Evolutionary conservation across 2,888 invertebrate genomes (phyloP).

Genomic region (Cosmia pyralina): DNA sequence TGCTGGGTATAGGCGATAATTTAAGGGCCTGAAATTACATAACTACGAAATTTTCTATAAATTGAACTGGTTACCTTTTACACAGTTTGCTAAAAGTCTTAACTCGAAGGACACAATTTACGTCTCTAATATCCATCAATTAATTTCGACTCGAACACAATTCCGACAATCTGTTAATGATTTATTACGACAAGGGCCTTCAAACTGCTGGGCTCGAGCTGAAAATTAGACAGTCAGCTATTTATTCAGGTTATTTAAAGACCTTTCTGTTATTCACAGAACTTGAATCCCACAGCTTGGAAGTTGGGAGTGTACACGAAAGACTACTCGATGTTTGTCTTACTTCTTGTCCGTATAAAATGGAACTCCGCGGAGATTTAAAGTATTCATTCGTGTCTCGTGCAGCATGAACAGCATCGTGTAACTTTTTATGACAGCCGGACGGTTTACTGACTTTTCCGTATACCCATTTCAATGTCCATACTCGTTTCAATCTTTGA

Average conservation of each 20-base stretch:
- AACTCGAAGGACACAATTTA: slow-evolving; percentile 42
- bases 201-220: slow-evolving; percentile 22
- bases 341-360: slow-evolving; percentile 43
- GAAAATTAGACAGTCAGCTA: slow-evolving; percentile 25
- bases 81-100: slow-evolving; percentile 29
- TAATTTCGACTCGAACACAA: slow-evolving; percentile 52
- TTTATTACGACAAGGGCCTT: slow-evolving; percentile 52
- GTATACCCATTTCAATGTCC: slow-evolving; percentile 69
- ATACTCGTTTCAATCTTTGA: slow-evolving; percentile 64
- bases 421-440: slow-evolving; percentile 68
- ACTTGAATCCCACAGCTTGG: slow-evolving; percentile 30
- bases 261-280: slow-evolving; percentile 28
- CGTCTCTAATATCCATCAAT: slow-evolving; percentile 61
- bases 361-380: slow-evolving; percentile 52
- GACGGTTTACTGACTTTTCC: slow-evolving; percentile 58
- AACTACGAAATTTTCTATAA: background rate
- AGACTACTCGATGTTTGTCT: slow-evolving; percentile 52
- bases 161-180: slow-evolving; percentile 57
- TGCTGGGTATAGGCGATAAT: too few relatives aligned
- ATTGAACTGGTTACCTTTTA: slow-evolving; percentile 5
- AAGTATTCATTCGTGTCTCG: slow-evolving; percentile 63
- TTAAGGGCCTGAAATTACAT: background rate
- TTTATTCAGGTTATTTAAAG: slow-evolving; percentile 27
- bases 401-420: slow-evolving; percentile 51
- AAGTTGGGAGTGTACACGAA: slow-evolving; percentile 33